These are phyloP conservation scores for Corticium candelabrum DNA, from an alignment of 37 sponge, comb jelly and placozoan genomes.

Conservation along the genomic window DNA sequence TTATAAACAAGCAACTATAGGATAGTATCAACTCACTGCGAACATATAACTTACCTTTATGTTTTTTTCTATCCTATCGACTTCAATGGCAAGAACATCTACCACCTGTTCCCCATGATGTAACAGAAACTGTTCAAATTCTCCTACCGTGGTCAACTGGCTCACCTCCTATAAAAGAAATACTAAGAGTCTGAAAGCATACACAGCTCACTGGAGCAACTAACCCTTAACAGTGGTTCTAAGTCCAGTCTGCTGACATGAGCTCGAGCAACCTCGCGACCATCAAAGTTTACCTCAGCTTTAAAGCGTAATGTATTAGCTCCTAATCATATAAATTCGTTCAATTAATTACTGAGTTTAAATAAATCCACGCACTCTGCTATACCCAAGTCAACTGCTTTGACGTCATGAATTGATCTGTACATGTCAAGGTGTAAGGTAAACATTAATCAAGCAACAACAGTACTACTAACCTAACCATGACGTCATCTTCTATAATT, in stretches of 20 bases:
- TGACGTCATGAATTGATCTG: constrained; percentile 92
- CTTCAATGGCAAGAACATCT: constrained; percentile 67
- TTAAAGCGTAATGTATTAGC: constrained; percentile 83
- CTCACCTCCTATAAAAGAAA: constrained; percentile 53
- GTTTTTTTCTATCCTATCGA: constrained; percentile 72
- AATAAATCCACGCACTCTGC: background rate
- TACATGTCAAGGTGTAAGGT: background rate
- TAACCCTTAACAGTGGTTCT: constrained; percentile 39
- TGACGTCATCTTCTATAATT: constrained; percentile 14
- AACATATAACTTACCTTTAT: constrained; percentile 46
- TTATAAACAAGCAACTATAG: background rate
- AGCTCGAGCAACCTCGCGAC: constrained; percentile 61
- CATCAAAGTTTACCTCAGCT: constrained; percentile 91
- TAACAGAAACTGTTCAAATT: constrained; percentile 67
- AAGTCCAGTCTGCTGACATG: constrained; percentile 55
- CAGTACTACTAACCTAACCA: too few relatives aligned
- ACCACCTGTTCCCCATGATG: constrained; percentile 84
- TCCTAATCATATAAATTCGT: constrained; percentile 23
- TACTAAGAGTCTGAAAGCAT: background rate
- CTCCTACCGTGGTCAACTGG: constrained; percentile 37
- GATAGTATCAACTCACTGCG: background rate
- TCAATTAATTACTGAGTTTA: background rate
- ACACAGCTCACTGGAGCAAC: background rate
- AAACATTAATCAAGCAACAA: constrained; percentile 1
- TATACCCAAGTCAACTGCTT: constrained; percentile 88